Evolutionary conservation across 2,113 vertebrate genomes (phyloP).

Genomic region (Entomyzon cyanotis): DNA sequence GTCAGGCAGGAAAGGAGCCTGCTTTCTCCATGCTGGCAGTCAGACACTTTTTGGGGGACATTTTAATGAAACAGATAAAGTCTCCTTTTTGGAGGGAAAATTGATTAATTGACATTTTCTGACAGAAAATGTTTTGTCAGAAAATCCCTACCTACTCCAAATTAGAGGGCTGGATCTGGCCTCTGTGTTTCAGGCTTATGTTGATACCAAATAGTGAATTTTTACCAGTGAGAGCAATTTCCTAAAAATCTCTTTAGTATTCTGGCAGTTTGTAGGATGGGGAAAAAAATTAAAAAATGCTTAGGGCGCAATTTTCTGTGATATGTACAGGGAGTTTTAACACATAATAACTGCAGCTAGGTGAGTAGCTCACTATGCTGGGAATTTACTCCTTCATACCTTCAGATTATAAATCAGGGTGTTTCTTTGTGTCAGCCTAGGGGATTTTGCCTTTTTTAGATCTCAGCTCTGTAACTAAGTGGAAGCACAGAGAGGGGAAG

Average conservation of each 20-base stretch:
- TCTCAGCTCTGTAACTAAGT: not conserved
- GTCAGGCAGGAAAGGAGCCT: not conserved
- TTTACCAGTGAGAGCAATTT: not conserved
- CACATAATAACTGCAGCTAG: not conserved
- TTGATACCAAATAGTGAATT: constrained; percentile 18
- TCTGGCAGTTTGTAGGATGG: constrained; percentile 2
- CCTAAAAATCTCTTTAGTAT: constrained; percentile 28
- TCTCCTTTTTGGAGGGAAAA: not conserved
- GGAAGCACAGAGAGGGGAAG: not conserved
- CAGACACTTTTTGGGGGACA: not conserved
- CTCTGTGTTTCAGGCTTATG: not conserved
- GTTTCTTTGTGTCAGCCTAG: not conserved
- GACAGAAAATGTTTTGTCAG: not conserved
- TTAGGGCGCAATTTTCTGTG: constrained; percentile 23
- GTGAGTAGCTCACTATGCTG: not conserved
- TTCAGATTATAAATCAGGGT: not conserved
- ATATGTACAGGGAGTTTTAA: not conserved
- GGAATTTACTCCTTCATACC: not conserved
- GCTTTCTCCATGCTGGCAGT: not conserved
- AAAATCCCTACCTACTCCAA: not conserved
- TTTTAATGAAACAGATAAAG: not conserved
- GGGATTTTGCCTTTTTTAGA: not conserved
- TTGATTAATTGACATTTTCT: not conserved
- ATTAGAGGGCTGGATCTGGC: not conserved
- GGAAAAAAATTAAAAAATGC: not conserved